These are phyloP conservation scores for Dynastes tityus DNA, from an alignment of 2,888 invertebrate species.

Conservation along the genomic window DNA sequence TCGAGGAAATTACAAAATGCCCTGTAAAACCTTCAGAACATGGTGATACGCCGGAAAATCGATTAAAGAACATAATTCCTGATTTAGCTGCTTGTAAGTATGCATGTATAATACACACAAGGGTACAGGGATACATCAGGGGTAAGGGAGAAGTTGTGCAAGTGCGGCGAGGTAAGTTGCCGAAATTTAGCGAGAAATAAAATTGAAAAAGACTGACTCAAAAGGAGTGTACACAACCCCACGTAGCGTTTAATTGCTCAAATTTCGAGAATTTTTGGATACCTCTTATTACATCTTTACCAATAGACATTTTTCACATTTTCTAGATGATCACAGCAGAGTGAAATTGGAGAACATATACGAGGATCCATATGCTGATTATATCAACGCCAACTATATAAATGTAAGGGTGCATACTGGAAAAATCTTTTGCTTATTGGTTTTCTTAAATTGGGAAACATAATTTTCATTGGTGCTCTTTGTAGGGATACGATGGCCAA, in stretches of 20 bases:
- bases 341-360: conserved; percentile 68
- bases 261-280: too few relatives aligned
- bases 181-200: too few relatives aligned
- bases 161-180: too few relatives aligned
- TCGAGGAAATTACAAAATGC: conserved; percentile 66
- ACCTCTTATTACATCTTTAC: too few relatives aligned
- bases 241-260: too few relatives aligned
- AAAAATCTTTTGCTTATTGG: too few relatives aligned
- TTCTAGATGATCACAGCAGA: conserved; percentile 71
- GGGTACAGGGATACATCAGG: too few relatives aligned
- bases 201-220: too few relatives aligned
- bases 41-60: conserved; percentile 67
- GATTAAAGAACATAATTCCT: conserved; percentile 70
- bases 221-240: too few relatives aligned
- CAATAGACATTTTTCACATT: conserved; percentile 37
- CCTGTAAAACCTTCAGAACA: conserved; percentile 67
- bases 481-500: conserved; percentile 63
- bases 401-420: conserved; percentile 63
- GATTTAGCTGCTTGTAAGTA: conserved; percentile 70
- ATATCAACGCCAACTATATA: conserved; percentile 73
- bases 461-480: too few relatives aligned
- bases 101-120: background rate
- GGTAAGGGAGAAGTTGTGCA: too few relatives aligned
- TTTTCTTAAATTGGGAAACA: too few relatives aligned
- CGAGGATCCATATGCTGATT: conserved; percentile 69